phyloP scores from a whole-genome alignment of 2,797 vertebrate genomes.

The Podarcis lilfordi region DNA sequence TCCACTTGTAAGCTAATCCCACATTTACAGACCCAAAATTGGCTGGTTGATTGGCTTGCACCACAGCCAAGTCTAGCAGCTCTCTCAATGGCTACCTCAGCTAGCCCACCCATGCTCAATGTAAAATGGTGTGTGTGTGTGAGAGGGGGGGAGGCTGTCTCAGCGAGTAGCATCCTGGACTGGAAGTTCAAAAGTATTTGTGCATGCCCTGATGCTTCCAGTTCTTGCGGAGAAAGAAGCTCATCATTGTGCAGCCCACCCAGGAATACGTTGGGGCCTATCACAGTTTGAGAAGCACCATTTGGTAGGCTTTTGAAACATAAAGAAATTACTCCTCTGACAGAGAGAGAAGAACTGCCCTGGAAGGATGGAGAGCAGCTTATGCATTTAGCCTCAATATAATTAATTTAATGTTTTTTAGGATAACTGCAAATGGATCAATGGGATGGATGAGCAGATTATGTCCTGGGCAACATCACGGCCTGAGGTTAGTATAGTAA shows the following conservation, averaged over 20 bases:
- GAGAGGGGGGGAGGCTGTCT: neutral
- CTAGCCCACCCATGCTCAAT: no score
- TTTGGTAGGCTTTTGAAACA: neutral
- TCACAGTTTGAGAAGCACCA: neutral
- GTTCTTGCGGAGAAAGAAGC: neutral
- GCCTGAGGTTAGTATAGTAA: conserved; percentile 86
- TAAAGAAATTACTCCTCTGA: no score
- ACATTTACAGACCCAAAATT: no score
- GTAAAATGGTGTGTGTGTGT: no score
- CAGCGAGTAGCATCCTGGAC: no score
- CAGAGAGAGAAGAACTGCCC: neutral
- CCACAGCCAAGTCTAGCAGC: no score
- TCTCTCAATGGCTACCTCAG: no score
- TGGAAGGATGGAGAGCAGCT: neutral
- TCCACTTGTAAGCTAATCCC: no score
- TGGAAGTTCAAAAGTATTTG: neutral
- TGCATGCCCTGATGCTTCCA: neutral
- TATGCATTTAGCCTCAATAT: neutral
- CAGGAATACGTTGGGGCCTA: neutral
- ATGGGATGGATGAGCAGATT: conserved; percentile 95
- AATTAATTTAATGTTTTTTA: conserved; percentile 67
- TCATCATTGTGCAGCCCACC: neutral
- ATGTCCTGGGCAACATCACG: conserved; percentile 98
- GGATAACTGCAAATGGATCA: conserved; percentile 97
- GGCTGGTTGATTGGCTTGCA: no score